phyloP scores from a whole-genome alignment of 2,888 invertebrate species.

The Sceliomorpha sp. region DNA sequence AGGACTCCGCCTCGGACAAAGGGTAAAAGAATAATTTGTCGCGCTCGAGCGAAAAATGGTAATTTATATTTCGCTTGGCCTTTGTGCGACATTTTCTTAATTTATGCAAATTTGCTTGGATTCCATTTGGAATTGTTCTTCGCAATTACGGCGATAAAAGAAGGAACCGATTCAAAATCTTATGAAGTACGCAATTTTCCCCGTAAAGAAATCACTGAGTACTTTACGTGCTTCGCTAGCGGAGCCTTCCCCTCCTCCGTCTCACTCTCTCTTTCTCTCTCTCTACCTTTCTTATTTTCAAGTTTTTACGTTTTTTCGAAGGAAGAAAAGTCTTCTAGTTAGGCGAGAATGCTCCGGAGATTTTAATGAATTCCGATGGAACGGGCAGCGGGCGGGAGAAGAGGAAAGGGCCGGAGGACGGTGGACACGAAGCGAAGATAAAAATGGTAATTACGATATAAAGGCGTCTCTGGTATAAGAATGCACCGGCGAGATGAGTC shows the following conservation, averaged over 20 bases:
- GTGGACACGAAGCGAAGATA: conserved; percentile 63
- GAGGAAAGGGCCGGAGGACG: conserved; percentile 41
- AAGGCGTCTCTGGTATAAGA: conserved; percentile 70
- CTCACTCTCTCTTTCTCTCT: neutral
- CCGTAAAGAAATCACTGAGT: conserved; percentile 27
- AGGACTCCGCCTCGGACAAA: too few species aligned
- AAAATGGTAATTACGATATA: conserved; percentile 78
- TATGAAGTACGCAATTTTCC: conserved; percentile 29
- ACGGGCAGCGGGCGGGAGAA: conserved; percentile 42
- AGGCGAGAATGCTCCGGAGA: conserved; percentile 69
- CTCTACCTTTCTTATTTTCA: conserved; percentile 26
- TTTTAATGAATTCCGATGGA: conserved; percentile 77
- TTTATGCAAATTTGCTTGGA: conserved; percentile 18
- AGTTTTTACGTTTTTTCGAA: conserved; percentile 31
- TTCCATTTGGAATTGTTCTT: conserved; percentile 7
- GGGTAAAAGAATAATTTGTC: too few species aligned
- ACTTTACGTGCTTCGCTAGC: conserved; percentile 18
- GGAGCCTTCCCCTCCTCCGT: too few species aligned
- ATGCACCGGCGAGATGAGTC: conserved; percentile 53
- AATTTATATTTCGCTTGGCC: too few species aligned
- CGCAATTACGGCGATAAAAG: conserved; percentile 9
- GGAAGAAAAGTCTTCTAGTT: conserved; percentile 62
- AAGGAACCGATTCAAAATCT: conserved; percentile 15
- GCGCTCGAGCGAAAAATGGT: too few species aligned
- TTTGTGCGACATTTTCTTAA: too few species aligned